Evolutionary conservation across 2,888 invertebrate genomes (phyloP).

Genomic region (Thereva unica): DNA sequence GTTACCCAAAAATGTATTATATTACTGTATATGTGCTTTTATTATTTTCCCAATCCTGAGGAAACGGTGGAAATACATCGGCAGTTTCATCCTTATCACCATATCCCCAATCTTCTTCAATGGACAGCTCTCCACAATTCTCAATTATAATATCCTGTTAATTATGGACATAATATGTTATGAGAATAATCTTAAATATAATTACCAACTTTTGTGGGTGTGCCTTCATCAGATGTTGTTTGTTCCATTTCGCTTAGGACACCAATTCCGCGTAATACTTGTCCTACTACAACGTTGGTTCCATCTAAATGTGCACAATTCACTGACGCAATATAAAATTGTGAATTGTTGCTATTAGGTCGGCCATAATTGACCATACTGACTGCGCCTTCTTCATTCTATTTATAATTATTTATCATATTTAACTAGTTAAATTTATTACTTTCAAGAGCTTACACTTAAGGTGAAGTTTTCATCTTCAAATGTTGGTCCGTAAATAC

Average conservation of each 20-base stretch:
- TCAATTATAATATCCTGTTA: conserved; percentile 67
- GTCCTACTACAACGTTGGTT: conserved; percentile 81
- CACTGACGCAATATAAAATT: conserved; percentile 87
- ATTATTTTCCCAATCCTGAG: conserved; percentile 69
- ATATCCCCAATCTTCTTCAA: conserved; percentile 67
- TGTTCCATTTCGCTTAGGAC: conserved; percentile 73
- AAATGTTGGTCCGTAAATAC: conserved; percentile 89
- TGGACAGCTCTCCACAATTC: conserved; percentile 73
- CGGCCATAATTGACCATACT: conserved; percentile 81
- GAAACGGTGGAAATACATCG: conserved; percentile 76
- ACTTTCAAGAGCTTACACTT: conserved; percentile 56
- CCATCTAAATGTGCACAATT: conserved; percentile 78
- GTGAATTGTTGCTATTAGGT: conserved; percentile 87
- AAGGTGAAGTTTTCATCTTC: conserved; percentile 86
- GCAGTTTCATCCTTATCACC: conserved; percentile 71
- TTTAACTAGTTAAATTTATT: conserved; percentile 15
- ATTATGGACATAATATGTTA: not conserved
- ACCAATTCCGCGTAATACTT: conserved; percentile 75
- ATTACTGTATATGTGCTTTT: conserved; percentile 47
- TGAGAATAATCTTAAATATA: conserved; percentile 33
- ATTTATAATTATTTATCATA: conserved; percentile 51
- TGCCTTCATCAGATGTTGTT: conserved; percentile 63
- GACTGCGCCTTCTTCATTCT: conserved; percentile 69
- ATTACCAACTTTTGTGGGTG: conserved; percentile 63
- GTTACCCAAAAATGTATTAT: not conserved